A percentile compares a stretch with the other conserved stretches of the same genome.
Conservation (phyloP, 2,888 invertebrate genomes). For the Tuberolachnus salignus region DNA sequence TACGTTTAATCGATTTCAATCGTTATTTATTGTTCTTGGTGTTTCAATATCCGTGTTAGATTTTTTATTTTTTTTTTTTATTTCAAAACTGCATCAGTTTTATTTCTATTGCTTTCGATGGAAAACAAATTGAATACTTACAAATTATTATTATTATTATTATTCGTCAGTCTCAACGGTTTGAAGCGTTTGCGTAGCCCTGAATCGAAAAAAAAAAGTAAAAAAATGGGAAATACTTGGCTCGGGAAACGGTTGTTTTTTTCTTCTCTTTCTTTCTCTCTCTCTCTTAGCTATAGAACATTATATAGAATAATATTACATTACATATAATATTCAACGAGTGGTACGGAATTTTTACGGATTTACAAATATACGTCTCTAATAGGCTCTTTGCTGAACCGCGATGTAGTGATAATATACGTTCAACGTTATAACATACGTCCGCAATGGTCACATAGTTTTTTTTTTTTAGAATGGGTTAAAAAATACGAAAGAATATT, state of each 20-base stretch:
- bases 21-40: slow-evolving; percentile 23
- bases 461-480: slow-evolving; percentile 25
- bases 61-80: neutral
- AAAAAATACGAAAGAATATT: neutral
- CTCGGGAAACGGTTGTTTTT: slow-evolving; percentile 9
- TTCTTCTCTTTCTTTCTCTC: neutral
- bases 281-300: neutral
- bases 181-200: neutral
- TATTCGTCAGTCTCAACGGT: neutral
- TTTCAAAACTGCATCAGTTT: slow-evolving; percentile 5
- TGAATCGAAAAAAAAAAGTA: neutral
- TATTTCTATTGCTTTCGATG: neutral
- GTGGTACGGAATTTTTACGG: slow-evolving; percentile 25
- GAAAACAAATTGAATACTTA: no score
- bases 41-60: no score
- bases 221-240: slow-evolving; percentile 25
- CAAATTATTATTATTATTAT: neutral
- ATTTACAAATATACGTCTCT: slow-evolving; percentile 23
- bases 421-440: slow-evolving; percentile 34
- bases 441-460: neutral
- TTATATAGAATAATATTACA: neutral
- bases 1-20: neutral
- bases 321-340: neutral
- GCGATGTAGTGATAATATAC: neutral
- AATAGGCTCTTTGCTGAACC: slow-evolving; percentile 10